These are phyloP conservation scores for Oscheius sp. DNA, from an alignment of 2,888 invertebrate genomes.

Conservation along the genomic window DNA sequence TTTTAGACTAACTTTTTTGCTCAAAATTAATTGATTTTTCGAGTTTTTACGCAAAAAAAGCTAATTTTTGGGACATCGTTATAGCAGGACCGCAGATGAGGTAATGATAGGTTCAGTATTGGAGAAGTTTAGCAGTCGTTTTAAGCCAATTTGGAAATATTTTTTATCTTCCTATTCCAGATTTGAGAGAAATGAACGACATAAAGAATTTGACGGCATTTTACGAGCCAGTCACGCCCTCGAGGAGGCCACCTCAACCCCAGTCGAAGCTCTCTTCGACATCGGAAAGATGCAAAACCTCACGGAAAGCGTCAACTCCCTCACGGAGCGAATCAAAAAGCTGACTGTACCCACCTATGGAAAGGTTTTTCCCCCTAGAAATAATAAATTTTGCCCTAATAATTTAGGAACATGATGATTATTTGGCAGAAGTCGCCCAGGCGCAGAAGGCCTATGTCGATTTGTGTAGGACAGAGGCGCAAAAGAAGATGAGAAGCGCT, in stretches of 20 bases:
- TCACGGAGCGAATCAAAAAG: constrained; percentile 35
- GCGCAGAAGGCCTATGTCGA: constrained; percentile 49
- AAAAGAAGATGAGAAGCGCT: constrained; percentile 40
- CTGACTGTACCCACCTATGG: constrained; percentile 37
- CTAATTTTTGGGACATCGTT: no score
- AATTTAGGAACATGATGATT: constrained; percentile 45
- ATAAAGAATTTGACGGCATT: constrained; percentile 57
- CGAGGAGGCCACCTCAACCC: constrained; percentile 52
- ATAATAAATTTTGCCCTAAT: not conserved
- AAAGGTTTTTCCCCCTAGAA: constrained; percentile 5
- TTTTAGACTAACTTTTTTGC: no score
- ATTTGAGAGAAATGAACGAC: constrained; percentile 53
- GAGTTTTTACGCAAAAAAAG: not conserved
- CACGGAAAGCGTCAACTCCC: constrained; percentile 32
- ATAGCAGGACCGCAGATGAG: no score
- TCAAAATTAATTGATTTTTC: not conserved
- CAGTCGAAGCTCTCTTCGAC: constrained; percentile 48
- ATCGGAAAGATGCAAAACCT: constrained; percentile 45
- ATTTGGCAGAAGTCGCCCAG: constrained; percentile 36
- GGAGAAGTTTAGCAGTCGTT: no score
- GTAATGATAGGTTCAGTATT: no score
- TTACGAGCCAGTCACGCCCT: constrained; percentile 53
- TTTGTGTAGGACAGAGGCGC: constrained; percentile 43
- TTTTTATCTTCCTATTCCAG: not conserved
- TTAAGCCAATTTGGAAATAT: no score